Base-by-base conservation (phyloP, 2,797 vertebrate genomes). In the Crocidura indochinensis region DNA sequence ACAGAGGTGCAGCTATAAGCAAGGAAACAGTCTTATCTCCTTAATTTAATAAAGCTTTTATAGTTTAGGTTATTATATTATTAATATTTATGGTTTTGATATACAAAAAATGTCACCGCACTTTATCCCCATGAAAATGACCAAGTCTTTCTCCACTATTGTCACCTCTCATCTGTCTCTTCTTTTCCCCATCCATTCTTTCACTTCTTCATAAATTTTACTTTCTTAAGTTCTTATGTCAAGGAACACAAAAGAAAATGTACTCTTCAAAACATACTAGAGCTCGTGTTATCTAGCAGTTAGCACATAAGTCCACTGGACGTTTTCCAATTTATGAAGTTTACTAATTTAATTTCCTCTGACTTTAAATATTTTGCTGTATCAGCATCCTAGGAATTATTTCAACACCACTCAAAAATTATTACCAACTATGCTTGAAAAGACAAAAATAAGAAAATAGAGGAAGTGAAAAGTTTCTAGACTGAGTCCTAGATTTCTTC, bases 361-460 rank as follows among this genome's bases (percentile, higher is more conserved):
- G 51, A 24, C 46, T 73, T 73, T 76, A 85, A 79, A 60, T 26
- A 82, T 77, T 89, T 89, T 90, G 60, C n/a, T 74, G 6, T 77
- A 64, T 47, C 49, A 88, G 29, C 47, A 77, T 79, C 44, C 53
- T 62, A 82, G 60, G 14, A 72, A 74, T 81, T 84, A 79, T 80
- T 77, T 80, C 68, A 65, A 49, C 24, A 73, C 56, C 60, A 46
- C 10, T 65, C 67, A 94, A 82, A 19, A 86, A 49, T 68, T 84
- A 78, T 81, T 80, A 12, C 29, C 60, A 71, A 51, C 17, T 90
- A 17, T 31, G 22, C 19, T 69, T 81, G 69, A 87, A 47, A 93
- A 86, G 27, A 64, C n/a, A 90, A 75, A 89, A 71, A 51, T 76
- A 93, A 93, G n/a, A 82, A 60, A 86, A 68, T 22, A 80, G n/a